A percentile compares a stretch with the other conserved stretches of the same genome.
phyloP scores from a whole-genome alignment of 2,888 invertebrate species.

The Cerceris rybyensis region DNA sequence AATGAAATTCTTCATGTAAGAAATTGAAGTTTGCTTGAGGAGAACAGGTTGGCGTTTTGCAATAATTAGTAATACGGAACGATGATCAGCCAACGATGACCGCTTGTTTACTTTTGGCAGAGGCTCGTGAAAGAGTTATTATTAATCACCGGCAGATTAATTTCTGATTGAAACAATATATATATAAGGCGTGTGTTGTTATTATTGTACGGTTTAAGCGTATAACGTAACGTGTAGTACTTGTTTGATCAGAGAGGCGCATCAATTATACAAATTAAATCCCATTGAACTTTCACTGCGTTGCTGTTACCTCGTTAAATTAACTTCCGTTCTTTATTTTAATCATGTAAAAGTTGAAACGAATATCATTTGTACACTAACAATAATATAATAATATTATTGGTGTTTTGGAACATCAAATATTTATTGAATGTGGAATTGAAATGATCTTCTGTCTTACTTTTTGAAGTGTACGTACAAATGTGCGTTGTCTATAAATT shows the following conservation, averaged over 20 bases:
- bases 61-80: too few species aligned
- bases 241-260: conserved; percentile 25
- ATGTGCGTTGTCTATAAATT: conserved; percentile 26
- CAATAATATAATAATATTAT: too few species aligned
- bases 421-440: neutral
- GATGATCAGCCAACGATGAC: too few species aligned
- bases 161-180: neutral
- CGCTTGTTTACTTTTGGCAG: too few species aligned
- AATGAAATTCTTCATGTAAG: too few species aligned
- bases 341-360: neutral
- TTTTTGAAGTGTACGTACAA: neutral
- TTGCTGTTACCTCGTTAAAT: neutral
- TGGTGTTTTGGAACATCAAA: neutral
- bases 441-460: neutral
- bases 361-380: too few species aligned
- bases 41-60: too few species aligned
- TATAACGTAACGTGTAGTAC: neutral
- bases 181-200: neutral
- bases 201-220: neutral
- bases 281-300: conserved; percentile 13
- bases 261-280: conserved; percentile 40
- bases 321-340: neutral
- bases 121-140: too few species aligned
- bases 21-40: too few species aligned
- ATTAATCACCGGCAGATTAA: neutral